A percentile compares a stretch with the other conserved stretches of the same genome.
These are phyloP conservation scores for Lerista edwardsae DNA, from an alignment of 2,797 vertebrate genomes.

Conservation along the genomic window DNA sequence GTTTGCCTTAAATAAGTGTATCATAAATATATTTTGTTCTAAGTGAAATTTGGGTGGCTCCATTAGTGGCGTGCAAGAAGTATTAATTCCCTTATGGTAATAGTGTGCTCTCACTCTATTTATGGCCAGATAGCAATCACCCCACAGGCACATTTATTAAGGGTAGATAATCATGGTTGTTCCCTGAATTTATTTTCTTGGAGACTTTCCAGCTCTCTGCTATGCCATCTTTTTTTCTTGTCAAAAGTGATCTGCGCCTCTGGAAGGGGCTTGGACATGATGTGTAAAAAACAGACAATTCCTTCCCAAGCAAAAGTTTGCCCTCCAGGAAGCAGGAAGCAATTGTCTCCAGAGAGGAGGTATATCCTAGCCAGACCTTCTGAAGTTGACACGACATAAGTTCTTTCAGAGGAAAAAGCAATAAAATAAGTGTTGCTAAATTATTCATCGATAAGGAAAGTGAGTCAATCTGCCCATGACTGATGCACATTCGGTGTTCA, in stretches of 20 bases:
- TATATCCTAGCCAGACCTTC: neutral
- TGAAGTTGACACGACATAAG: neutral
- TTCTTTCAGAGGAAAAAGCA: neutral
- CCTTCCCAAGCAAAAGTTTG: slow-evolving; percentile 19
- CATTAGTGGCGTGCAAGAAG: neutral
- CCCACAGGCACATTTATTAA: neutral
- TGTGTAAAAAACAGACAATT: neutral
- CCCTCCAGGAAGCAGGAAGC: slow-evolving; percentile 23
- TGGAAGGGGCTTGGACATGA: neutral
- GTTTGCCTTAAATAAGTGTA: no score
- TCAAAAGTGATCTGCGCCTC: slow-evolving; percentile 50
- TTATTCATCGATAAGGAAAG: slow-evolving; percentile 7
- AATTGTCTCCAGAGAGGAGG: neutral
- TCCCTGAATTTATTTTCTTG: neutral
- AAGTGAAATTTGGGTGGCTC: neutral
- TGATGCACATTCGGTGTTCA: neutral
- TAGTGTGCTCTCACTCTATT: neutral
- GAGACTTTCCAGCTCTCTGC: neutral
- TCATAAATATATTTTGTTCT: neutral
- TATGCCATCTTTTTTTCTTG: neutral
- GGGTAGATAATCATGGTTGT: neutral
- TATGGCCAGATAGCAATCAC: neutral
- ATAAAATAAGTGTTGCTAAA: slow-evolving; percentile 1
- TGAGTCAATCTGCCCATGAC: neutral
- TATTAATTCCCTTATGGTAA: neutral